These are phyloP conservation scores for Ibycter americanus DNA, from an alignment of 2,797 vertebrate species.

Conservation along the genomic window DNA sequence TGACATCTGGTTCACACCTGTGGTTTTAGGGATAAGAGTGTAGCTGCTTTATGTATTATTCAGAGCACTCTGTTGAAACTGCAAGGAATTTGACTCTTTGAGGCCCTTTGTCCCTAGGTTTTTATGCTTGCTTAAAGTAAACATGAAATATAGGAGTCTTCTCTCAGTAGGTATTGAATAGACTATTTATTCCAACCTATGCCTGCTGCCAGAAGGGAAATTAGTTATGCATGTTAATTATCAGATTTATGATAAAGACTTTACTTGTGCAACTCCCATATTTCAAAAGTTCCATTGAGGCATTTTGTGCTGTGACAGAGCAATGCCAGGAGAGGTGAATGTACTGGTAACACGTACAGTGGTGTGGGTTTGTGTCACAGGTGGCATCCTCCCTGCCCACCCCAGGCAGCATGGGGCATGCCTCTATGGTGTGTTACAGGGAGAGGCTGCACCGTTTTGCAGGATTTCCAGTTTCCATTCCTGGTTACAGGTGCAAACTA, in stretches of 20 bases:
- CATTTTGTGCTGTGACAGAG: neutral
- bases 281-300: neutral
- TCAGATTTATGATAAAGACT: constrained; percentile 39
- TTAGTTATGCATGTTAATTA: constrained; percentile 43
- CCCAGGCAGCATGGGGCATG: fast-evolving
- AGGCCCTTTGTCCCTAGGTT: constrained; percentile 36
- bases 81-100: constrained; percentile 57
- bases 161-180: constrained; percentile 21
- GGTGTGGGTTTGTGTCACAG: neutral
- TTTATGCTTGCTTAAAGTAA: constrained; percentile 64
- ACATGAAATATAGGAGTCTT: constrained; percentile 27
- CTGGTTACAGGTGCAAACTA: neutral
- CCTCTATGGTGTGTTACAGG: fast-evolving
- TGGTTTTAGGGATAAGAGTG: constrained; percentile 68
- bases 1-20: constrained; percentile 78
- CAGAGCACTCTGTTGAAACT: constrained; percentile 13
- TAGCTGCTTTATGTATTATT: constrained; percentile 69
- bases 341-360: fast-evolving
- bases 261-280: neutral
- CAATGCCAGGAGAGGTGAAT: neutral
- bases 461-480: neutral
- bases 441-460: neutral
- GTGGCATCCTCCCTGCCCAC: neutral
- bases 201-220: constrained; percentile 11
- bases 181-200: constrained; percentile 35